These are phyloP conservation scores for Drosophila erecta DNA, from an alignment of 1,140 invertebrate species.

Conservation along the genomic window DNA sequence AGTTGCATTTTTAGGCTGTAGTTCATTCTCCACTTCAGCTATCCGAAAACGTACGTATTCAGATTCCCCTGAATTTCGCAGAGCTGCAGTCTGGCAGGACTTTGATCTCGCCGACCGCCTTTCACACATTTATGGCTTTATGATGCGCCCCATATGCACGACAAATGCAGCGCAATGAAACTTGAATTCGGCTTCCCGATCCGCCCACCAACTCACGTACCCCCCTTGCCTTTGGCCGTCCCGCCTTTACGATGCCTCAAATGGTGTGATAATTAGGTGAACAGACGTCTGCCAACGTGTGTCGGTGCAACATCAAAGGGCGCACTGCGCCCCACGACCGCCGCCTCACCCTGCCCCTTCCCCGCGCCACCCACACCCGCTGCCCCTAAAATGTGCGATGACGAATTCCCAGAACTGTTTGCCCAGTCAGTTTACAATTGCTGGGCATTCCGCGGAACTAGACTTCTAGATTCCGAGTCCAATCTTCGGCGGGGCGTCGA, in stretches of 20 bases:
- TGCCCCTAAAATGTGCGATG: constrained; percentile 33
- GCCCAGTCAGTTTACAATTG: constrained; percentile 49
- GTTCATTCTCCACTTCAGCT: background rate
- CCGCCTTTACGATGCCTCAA: constrained; percentile 66
- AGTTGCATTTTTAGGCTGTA: no score
- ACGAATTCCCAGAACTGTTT: constrained; percentile 50
- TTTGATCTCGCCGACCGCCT: constrained; percentile 66
- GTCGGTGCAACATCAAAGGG: constrained; percentile 62
- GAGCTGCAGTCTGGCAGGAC: constrained; percentile 10
- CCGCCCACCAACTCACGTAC: background rate
- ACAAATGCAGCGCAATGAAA: constrained; percentile 52
- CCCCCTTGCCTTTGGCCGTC: constrained; percentile 22
- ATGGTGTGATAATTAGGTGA: constrained; percentile 76
- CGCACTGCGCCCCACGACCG: background rate
- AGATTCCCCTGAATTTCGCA: constrained; percentile 2
- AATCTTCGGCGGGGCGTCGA: constrained; percentile 41
- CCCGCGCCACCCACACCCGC: background rate
- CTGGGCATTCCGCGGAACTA: constrained; percentile 41
- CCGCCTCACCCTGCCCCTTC: background rate
- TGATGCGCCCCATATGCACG: constrained; percentile 62
- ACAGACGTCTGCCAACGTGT: constrained; percentile 58
- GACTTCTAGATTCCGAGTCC: constrained; percentile 11
- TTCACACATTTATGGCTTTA: constrained; percentile 75
- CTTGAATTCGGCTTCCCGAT: constrained; percentile 28
- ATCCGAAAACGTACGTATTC: no score